Evolutionary conservation across 2,113 vertebrate genomes (phyloP), one percentile per base, ranked within the genome.

Genomic region (Aramus guarauna): DNA sequence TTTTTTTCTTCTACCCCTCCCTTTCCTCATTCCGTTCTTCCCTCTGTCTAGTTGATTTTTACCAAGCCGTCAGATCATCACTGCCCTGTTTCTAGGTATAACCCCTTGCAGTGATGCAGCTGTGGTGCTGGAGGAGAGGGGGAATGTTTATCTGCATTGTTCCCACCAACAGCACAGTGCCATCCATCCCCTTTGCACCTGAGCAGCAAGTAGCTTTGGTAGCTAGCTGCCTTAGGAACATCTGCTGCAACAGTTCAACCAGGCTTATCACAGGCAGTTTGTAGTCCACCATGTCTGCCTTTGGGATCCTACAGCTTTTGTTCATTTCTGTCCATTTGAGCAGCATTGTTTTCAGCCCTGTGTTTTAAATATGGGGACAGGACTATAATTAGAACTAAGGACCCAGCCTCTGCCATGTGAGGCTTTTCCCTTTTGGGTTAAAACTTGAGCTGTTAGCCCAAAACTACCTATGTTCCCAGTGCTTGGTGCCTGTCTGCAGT

Each of bases 1-100:
- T 41, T 8, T 37, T 45, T 21, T 11, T 11, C 16, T 6, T 2
- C 2, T 9, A 9, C 11, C 5, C 1, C 5, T 2, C 15, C 5
- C 17, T 48, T 55, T 68, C 21, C 19, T 39, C 3, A 16, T n/a
- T 45, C 10, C 41, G 78, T 73, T 36, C 18, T 83, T 52, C 29
- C 19, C 7, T 79, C 4, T 29, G 12, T 58, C 36, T 68, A 23
- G 14, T 39, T 62, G 66, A 47, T 47, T n/a, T 59, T 52, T 58
- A 30, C 37, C 15, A 59, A 78, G 41, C 58, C 47, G 29, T 14
- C 59, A 41, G 32, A 15, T 85, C 67, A 23, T 55, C 47, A 48
- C 48, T 76, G 23, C 23, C 30, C 62, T 66, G 23, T 60, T 43
- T 47, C 34, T 48, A 41, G 15, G 11, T 41, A 18, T 21, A 59